phyloP scores from a whole-genome alignment of 1,140 invertebrate species.

The Meloidogyne hapla region DNA sequence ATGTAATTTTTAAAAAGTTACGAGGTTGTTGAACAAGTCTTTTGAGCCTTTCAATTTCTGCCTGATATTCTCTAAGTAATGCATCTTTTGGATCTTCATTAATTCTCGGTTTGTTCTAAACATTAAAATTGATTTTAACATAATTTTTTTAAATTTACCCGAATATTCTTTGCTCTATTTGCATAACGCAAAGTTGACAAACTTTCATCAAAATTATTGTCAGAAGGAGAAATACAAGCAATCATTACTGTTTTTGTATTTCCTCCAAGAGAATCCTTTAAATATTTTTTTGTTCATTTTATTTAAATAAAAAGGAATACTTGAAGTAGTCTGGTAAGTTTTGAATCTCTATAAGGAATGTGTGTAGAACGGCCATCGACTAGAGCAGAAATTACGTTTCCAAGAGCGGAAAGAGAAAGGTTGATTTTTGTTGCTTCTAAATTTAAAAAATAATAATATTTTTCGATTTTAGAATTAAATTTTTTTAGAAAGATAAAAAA shows the following conservation, averaged over 20 bases:
- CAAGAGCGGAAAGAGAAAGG: conserved; percentile 84
- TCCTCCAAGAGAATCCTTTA: conserved; percentile 80
- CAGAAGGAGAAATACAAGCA: conserved; percentile 80
- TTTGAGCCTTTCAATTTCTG: conserved; percentile 54
- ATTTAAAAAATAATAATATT: background rate
- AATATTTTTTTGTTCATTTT: background rate
- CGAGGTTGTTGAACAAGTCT: conserved; percentile 43
- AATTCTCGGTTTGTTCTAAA: conserved; percentile 86
- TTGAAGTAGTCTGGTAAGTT: conserved; percentile 85
- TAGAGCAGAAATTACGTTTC: conserved; percentile 90
- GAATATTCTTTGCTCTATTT: conserved; percentile 87
- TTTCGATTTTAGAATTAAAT: background rate
- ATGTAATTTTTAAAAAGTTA: background rate
- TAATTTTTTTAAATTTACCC: background rate
- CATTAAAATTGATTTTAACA: conserved; percentile 69
- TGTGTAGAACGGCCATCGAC: conserved; percentile 80
- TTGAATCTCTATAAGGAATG: conserved; percentile 88
- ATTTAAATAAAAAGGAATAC: conserved; percentile 62
- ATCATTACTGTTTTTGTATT: conserved; percentile 97
- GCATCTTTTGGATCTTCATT: conserved; percentile 94
- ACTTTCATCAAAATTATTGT: conserved; percentile 82
- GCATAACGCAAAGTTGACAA: conserved; percentile 87
- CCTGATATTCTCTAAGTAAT: conserved; percentile 79
- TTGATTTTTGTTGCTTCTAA: conserved; percentile 93
- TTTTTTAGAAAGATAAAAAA: no score